Conservation (phyloP, 2,888 invertebrate species). For the Pedicia rivosa region DNA sequence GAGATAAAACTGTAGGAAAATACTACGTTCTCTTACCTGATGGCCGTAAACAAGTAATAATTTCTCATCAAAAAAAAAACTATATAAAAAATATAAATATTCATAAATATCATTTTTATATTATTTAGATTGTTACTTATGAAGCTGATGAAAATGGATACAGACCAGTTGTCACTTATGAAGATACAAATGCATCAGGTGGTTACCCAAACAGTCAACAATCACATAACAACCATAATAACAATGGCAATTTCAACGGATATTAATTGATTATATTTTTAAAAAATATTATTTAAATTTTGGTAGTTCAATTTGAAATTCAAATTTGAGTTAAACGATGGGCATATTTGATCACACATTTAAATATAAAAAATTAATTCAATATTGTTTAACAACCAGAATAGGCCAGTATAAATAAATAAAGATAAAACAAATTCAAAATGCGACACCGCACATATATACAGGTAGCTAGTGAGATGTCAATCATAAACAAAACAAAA, state of each 20-base stretch:
- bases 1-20: slow-evolving; percentile 42
- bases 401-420: no score
- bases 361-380: no score
- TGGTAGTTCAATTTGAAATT: no score
- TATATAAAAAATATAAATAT: neutral
- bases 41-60: slow-evolving; percentile 43
- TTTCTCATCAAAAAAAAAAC: neutral
- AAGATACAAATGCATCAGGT: slow-evolving; percentile 38
- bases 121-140: slow-evolving; percentile 43
- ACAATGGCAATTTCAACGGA: slow-evolving; percentile 12
- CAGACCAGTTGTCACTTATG: slow-evolving; percentile 49
- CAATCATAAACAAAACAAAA: no score
- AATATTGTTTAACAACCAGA: no score
- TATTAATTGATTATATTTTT: no score
- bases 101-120: neutral
- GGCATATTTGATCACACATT: no score
- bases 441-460: no score
- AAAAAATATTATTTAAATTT: no score
- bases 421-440: no score
- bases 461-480: no score
- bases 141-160: slow-evolving; percentile 52
- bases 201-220: slow-evolving; percentile 11
- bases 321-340: no score
- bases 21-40: slow-evolving; percentile 52
- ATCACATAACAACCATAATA: slow-evolving; percentile 7